Conservation (phyloP, 2,888 invertebrate species). For the Pseudococcus jackbeardsleyi region DNA sequence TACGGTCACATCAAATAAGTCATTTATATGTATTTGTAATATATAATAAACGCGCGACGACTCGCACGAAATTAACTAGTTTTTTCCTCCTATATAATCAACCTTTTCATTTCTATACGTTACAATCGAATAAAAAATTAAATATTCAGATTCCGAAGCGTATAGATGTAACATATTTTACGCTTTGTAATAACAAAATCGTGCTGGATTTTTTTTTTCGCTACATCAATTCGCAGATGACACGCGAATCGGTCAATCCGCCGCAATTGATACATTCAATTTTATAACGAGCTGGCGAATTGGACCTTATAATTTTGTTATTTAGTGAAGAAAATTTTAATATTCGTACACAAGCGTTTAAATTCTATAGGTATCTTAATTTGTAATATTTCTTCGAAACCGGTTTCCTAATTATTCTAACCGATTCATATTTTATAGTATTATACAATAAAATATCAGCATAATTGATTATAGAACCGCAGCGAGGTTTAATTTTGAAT, state of each 20-base stretch:
- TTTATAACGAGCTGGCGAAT: background rate
- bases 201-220: background rate
- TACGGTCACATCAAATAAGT: conserved; percentile 24
- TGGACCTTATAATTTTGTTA: background rate
- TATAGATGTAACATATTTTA: conserved; percentile 1
- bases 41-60: background rate
- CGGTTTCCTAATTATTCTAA: background rate
- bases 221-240: background rate
- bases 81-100: background rate
- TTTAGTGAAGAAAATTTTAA: background rate
- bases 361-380: background rate
- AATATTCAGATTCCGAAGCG: conserved; percentile 19
- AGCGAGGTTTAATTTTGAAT: background rate
- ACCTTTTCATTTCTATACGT: background rate
- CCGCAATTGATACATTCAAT: background rate
- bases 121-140: conserved; percentile 5
- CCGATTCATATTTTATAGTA: background rate
- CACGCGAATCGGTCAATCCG: background rate
- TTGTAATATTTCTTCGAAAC: background rate
- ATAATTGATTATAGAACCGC: background rate
- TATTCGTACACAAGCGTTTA: background rate
- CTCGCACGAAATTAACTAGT: background rate
- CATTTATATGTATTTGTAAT: background rate
- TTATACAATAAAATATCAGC: background rate
- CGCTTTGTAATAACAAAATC: background rate